A percentile compares a stretch with the other conserved stretches of the same genome.
Conservation (phyloP, 2,113 vertebrate genomes). For the Cavia aperea region DNA sequence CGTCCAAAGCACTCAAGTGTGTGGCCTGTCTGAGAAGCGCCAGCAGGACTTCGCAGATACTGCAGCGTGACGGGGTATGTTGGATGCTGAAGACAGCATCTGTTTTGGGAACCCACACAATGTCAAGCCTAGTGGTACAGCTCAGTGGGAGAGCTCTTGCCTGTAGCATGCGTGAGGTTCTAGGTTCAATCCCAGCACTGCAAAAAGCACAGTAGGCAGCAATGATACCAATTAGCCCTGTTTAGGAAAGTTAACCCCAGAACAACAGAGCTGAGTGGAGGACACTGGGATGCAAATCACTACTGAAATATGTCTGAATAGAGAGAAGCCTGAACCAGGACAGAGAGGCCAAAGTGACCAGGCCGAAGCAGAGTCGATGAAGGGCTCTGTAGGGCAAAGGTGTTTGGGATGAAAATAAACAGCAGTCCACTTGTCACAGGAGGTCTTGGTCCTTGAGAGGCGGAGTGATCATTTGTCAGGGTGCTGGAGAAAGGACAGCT, state of each 20-base stretch:
- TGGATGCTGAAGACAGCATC: background rate
- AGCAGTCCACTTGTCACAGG: background rate
- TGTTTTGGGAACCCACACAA: background rate
- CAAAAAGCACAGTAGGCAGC: no score
- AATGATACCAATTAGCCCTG: background rate
- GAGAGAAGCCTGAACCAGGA: background rate
- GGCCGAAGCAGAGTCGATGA: background rate
- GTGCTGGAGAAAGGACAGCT: no score
- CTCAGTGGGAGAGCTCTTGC: no score
- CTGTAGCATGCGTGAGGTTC: no score
- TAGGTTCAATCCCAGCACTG: no score
- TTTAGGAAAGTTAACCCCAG: background rate
- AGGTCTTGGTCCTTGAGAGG: background rate
- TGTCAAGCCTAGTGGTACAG: background rate
- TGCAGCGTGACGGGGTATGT: rapidly evolving
- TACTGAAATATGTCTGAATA: background rate
- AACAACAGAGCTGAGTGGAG: rapidly evolving
- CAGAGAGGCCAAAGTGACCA: background rate
- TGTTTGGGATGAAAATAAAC: background rate
- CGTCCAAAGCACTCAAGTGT: background rate
- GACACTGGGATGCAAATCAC: background rate
- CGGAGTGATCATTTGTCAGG: background rate
- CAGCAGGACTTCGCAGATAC: no score
- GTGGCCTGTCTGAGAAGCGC: rapidly evolving
- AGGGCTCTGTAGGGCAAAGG: background rate